A percentile compares a stretch with the other conserved stretches of the same genome.
phyloP scores from a whole-genome alignment of 2,797 vertebrate genomes.

The Cebuella pygmaea region DNA sequence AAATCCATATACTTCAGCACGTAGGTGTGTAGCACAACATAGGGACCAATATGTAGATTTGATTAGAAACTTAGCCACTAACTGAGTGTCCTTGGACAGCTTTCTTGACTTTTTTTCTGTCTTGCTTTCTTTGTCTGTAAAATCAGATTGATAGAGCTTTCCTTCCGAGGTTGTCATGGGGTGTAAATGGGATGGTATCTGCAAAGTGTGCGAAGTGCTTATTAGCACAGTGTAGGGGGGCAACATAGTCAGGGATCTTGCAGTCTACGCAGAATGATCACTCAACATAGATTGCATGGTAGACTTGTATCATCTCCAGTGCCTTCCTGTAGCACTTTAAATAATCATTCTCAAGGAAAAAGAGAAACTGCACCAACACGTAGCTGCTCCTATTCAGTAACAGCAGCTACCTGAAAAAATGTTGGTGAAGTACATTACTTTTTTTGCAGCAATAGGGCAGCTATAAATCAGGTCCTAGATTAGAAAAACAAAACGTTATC shows the following conservation, averaged over 20 bases:
- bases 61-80: background rate
- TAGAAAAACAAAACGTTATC: background rate
- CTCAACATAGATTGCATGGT: background rate
- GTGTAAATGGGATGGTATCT: background rate
- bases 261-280: background rate
- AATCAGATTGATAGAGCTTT: background rate
- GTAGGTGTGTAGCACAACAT: background rate
- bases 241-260: background rate
- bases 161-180: background rate
- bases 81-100: background rate
- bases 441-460: background rate
- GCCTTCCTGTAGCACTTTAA: background rate
- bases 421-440: background rate
- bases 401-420: background rate
- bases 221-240: background rate
- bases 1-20: background rate
- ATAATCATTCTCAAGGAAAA: background rate
- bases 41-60: background rate
- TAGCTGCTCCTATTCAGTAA: background rate
- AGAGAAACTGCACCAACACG: rapidly evolving
- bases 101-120: background rate
- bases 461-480: background rate
- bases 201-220: background rate
- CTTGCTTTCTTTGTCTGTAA: background rate
- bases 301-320: background rate